Percentiles rank a stretch among this genome's conserved stretches.
These are phyloP conservation scores for Drosophila mulleri DNA, from an alignment of 2,888 invertebrate genomes.

Conservation along the genomic window DNA sequence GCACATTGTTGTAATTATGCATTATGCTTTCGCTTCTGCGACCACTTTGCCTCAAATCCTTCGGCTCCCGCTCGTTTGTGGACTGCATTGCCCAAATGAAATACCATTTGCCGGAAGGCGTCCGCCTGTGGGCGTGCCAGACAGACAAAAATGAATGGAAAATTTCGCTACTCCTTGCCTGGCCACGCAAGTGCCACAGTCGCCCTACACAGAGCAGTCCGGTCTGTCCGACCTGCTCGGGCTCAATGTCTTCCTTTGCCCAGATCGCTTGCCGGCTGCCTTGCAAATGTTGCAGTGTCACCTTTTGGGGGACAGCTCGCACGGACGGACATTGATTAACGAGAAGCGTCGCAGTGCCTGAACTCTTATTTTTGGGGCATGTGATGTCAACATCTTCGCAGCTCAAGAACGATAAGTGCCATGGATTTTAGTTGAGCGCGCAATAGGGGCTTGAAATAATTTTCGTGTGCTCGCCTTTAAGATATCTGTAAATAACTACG, in stretches of 20 bases:
- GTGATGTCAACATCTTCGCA: constrained; percentile 24
- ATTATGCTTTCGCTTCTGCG: constrained; percentile 61
- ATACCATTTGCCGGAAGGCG: constrained; percentile 28
- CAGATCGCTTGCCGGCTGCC: constrained; percentile 22
- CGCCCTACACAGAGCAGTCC: too few relatives aligned
- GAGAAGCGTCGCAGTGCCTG: constrained; percentile 19
- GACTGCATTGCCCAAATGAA: constrained; percentile 50
- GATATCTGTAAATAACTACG: not conserved
- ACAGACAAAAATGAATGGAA: constrained; percentile 9
- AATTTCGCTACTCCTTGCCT: constrained; percentile 10
- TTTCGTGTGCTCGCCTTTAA: not conserved
- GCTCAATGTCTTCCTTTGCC: constrained; percentile 22
- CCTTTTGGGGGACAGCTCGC: constrained; percentile 15
- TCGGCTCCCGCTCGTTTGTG: constrained; percentile 37
- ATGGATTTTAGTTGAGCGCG: not conserved
- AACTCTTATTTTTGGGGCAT: constrained; percentile 13
- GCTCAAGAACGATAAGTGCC: constrained; percentile 1
- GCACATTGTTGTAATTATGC: constrained; percentile 74
- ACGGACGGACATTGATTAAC: constrained; percentile 57
- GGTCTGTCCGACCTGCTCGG: not conserved
- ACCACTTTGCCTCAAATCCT: constrained; percentile 42
- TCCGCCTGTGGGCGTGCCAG: constrained; percentile 8
- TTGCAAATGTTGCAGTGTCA: constrained; percentile 49
- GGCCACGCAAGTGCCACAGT: constrained; percentile 8
- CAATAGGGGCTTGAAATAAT: not conserved